phyloP scores from a whole-genome alignment of 2,888 invertebrate genomes.

The Eucera pruinosa region DNA sequence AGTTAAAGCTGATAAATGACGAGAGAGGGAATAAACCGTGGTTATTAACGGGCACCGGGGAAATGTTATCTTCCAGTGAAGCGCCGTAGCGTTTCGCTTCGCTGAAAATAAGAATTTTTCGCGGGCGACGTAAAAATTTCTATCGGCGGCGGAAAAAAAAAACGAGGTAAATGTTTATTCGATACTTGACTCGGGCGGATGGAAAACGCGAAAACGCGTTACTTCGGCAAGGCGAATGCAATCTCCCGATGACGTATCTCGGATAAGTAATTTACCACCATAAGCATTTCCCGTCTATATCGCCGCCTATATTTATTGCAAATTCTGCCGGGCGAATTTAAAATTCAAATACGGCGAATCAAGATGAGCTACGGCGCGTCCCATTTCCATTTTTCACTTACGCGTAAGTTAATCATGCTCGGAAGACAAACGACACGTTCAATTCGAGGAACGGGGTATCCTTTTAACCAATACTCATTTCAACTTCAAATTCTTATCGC shows the following conservation, averaged over 20 bases:
- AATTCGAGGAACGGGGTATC: neutral
- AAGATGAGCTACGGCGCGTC: slow-evolving; percentile 24
- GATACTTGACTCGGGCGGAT: slow-evolving; percentile 27
- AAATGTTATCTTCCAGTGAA: neutral
- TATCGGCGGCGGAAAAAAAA: slow-evolving; percentile 4
- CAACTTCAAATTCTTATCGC: neutral
- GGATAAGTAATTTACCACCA: slow-evolving; percentile 54
- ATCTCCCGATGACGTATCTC: slow-evolving; percentile 41
- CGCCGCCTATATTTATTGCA: slow-evolving; percentile 40
- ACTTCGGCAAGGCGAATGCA: slow-evolving; percentile 20
- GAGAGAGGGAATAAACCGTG: too few species aligned
- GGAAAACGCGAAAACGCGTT: slow-evolving; percentile 34
- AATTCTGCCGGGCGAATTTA: slow-evolving; percentile 24
- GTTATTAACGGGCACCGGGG: too few species aligned
- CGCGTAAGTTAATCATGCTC: slow-evolving; percentile 35
- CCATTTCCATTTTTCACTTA: slow-evolving; percentile 50
- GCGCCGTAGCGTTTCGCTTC: neutral
- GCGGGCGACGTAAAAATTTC: slow-evolving; percentile 17
- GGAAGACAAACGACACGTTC: slow-evolving; percentile 17
- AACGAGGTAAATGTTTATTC: slow-evolving; percentile 43
- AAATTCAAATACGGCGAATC: slow-evolving; percentile 54
- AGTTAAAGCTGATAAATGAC: too few species aligned
- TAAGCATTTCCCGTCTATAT: slow-evolving; percentile 40
- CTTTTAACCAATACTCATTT: neutral
- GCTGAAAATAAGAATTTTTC: slow-evolving; percentile 16